Percentiles rank a stretch among this genome's conserved stretches.
Evolutionary conservation across 2,797 vertebrate genomes (phyloP).

Genomic region (Enteromius anoplus): DNA sequence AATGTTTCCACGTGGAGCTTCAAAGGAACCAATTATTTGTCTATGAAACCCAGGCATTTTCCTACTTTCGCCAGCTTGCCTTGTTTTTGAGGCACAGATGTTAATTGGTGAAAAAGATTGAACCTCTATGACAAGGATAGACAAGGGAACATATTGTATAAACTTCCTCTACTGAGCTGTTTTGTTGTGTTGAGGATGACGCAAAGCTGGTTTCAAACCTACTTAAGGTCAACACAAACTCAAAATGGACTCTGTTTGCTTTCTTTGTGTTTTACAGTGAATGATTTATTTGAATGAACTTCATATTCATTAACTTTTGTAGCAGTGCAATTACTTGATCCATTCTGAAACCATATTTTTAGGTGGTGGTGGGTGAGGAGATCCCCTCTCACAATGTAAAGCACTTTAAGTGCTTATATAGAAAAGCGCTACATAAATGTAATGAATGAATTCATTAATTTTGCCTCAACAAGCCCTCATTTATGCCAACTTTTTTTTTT

Average conservation of each 20-base stretch:
- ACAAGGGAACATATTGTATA: neutral
- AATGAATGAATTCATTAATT: neutral
- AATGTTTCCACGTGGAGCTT: constrained; percentile 34
- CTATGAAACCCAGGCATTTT: constrained; percentile 35
- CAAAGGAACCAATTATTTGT: constrained; percentile 26
- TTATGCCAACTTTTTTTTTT: neutral
- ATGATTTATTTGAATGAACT: neutral
- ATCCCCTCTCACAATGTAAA: neutral
- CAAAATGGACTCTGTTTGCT: neutral
- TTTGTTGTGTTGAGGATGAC: constrained; percentile 24
- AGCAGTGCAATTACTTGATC: neutral
- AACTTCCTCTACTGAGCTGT: constrained; percentile 27
- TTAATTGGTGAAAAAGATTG: neutral
- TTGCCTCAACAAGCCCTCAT: neutral
- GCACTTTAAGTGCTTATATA: neutral
- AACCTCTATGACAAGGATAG: neutral
- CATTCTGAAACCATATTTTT: neutral
- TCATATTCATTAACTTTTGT: neutral
- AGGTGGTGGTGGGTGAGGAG: neutral
- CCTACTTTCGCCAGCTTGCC: neutral
- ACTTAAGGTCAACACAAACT: constrained; percentile 20
- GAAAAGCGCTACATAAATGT: neutral
- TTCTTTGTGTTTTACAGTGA: neutral
- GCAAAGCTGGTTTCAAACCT: constrained; percentile 35
- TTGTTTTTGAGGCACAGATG: neutral